Evolutionary conservation across 2,888 invertebrate species (phyloP).

Genomic region (Cistogaster globosa): DNA sequence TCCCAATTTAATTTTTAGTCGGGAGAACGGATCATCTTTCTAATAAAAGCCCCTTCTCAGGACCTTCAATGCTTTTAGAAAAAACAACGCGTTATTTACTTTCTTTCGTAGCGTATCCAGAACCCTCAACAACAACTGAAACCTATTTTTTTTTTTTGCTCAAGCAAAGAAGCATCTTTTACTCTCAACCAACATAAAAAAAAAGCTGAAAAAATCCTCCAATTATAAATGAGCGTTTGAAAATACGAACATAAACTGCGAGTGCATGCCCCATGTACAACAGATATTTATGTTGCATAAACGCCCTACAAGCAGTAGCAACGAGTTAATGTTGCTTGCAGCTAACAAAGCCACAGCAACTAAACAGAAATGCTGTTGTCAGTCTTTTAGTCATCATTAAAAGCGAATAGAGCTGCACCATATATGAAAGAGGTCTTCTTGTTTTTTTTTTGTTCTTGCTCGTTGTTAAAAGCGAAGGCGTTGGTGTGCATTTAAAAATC

Average conservation of each 20-base stretch:
- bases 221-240: not conserved
- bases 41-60: no score
- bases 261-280: conserved; percentile 43
- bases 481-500: conserved; percentile 69
- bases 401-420: conserved; percentile 46
- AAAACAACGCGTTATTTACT: no score
- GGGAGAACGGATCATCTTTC: no score
- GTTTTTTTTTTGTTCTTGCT: not conserved
- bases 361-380: conserved; percentile 40
- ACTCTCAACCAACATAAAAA: conserved; percentile 13
- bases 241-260: conserved; percentile 3
- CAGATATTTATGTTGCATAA: conserved; percentile 70
- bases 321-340: conserved; percentile 68
- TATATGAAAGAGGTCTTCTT: conserved; percentile 32
- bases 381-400: conserved; percentile 63
- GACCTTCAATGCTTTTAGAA: no score
- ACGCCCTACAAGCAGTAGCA: conserved; percentile 72
- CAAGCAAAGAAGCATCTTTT: not conserved
- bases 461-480: conserved; percentile 61
- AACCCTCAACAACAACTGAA: no score
- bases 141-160: no score
- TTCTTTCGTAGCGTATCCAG: no score
- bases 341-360: conserved; percentile 60
- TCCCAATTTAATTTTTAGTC: no score
- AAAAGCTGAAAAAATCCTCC: not conserved